Conservation (phyloP, 2,797 vertebrate genomes). For the Platalea minor region DNA sequence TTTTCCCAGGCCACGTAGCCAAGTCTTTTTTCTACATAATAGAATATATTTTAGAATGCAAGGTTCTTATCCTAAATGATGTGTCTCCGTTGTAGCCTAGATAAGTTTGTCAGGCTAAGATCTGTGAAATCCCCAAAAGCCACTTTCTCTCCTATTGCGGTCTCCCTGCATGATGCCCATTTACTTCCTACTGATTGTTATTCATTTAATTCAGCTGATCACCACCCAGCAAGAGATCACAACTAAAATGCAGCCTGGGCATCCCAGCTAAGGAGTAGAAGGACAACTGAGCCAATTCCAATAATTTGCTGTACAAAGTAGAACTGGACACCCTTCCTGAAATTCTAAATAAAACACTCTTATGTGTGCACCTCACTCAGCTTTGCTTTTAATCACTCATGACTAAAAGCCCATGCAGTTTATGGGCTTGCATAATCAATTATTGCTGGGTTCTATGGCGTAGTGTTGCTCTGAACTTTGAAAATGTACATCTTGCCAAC, state of each 20-base stretch:
- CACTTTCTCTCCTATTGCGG: not conserved
- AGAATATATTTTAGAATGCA: not conserved
- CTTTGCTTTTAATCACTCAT: not conserved
- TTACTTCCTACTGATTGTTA: not conserved
- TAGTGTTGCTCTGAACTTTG: not conserved
- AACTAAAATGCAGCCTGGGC: not conserved
- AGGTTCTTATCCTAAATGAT: not conserved
- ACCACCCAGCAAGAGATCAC: not conserved
- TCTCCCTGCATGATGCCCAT: not conserved
- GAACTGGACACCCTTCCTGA: not conserved
- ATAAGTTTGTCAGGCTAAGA: not conserved
- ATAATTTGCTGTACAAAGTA: not conserved
- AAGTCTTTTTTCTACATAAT: not conserved
- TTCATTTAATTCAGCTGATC: not conserved
- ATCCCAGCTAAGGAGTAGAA: not conserved
- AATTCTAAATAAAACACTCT: not conserved
- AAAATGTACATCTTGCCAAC: not conserved
- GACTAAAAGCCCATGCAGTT: not conserved
- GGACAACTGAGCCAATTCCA: not conserved
- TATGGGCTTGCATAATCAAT: not conserved
- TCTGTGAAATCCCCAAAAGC: not conserved
- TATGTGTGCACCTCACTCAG: not conserved
- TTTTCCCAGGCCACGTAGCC: not conserved
- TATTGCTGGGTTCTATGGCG: not conserved
- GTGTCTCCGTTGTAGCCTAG: not conserved